A percentile compares a stretch with the other conserved stretches of the same genome.
Evolutionary conservation across 2,888 invertebrate species (phyloP).

Genomic region (Caenorhabditis wallacei): DNA sequence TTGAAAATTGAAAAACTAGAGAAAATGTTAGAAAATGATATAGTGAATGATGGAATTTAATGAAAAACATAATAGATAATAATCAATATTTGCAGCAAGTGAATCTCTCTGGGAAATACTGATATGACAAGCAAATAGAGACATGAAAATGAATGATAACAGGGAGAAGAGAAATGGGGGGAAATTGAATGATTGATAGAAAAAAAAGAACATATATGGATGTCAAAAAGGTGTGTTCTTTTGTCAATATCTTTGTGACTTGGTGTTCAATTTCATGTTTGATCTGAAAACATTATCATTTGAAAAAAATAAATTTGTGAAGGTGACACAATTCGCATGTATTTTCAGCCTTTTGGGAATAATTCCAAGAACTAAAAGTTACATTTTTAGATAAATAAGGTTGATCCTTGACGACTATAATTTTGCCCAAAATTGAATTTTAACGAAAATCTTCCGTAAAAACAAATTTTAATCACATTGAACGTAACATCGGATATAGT

Average conservation of each 20-base stretch:
- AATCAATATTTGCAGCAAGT: constrained; percentile 30
- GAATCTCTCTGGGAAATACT: constrained; percentile 14
- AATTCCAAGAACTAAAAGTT: too few species aligned
- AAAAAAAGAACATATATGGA: constrained; percentile 4
- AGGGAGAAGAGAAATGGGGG: too few species aligned
- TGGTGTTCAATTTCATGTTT: background rate
- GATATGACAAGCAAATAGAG: constrained; percentile 24
- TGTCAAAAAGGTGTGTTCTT: constrained; percentile 41
- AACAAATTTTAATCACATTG: too few species aligned
- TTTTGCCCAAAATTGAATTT: too few species aligned
- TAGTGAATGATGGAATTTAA: background rate
- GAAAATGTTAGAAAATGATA: constrained; percentile 12
- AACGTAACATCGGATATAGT: too few species aligned
- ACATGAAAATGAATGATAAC: constrained; percentile 46
- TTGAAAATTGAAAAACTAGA: constrained; percentile 5
- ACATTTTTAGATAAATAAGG: too few species aligned
- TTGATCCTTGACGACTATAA: too few species aligned
- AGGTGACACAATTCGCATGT: too few species aligned
- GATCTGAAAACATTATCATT: background rate
- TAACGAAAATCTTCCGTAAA: too few species aligned
- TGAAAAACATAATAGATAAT: constrained; percentile 21
- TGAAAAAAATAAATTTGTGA: background rate
- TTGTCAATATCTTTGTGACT: background rate
- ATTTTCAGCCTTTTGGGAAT: too few species aligned
- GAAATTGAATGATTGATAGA: constrained; percentile 5